Evolutionary conservation across 2,797 vertebrate genomes (phyloP).

Genomic region (Ceryle rudis): DNA sequence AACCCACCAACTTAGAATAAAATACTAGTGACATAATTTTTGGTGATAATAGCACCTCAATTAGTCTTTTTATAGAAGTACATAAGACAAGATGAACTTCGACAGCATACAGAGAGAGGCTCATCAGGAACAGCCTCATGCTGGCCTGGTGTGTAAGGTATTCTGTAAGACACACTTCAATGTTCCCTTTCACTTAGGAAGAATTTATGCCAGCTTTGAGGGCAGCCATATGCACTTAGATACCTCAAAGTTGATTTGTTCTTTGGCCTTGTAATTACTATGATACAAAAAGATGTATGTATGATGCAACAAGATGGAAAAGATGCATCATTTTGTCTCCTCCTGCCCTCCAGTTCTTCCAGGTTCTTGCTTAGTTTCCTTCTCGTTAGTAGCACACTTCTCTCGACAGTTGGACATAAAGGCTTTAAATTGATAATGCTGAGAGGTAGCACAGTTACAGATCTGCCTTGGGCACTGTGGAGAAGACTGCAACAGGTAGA

Average conservation of each 20-base stretch:
- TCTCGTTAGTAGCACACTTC: conserved; percentile 24
- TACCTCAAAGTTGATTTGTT: conserved; percentile 11
- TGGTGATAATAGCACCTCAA: conserved; percentile 4
- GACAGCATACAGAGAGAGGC: conserved; percentile 51
- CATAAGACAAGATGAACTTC: conserved; percentile 10
- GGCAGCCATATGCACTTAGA: not conserved
- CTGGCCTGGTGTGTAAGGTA: conserved; percentile 15
- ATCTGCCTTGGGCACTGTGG: conserved; percentile 16
- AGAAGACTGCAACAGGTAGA: conserved; percentile 32
- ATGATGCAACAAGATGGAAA: not conserved
- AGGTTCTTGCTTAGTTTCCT: conserved; percentile 27
- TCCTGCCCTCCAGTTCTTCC: not conserved
- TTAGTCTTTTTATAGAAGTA: conserved; percentile 31
- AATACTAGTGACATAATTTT: not conserved
- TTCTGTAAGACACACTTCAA: not conserved
- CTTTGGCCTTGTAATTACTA: not conserved
- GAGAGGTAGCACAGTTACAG: conserved; percentile 8
- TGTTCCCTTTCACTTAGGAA: not conserved
- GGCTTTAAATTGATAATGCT: not conserved
- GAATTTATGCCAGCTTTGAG: conserved; percentile 11
- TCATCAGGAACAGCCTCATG: conserved; percentile 33
- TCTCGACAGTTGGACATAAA: conserved; percentile 30
- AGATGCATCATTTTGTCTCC: conserved; percentile 35
- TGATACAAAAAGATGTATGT: not conserved
- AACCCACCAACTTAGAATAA: not conserved